These are phyloP conservation scores for Cephalopholis sonnerati DNA, from an alignment of 2,113 vertebrate genomes.

Conservation along the genomic window DNA sequence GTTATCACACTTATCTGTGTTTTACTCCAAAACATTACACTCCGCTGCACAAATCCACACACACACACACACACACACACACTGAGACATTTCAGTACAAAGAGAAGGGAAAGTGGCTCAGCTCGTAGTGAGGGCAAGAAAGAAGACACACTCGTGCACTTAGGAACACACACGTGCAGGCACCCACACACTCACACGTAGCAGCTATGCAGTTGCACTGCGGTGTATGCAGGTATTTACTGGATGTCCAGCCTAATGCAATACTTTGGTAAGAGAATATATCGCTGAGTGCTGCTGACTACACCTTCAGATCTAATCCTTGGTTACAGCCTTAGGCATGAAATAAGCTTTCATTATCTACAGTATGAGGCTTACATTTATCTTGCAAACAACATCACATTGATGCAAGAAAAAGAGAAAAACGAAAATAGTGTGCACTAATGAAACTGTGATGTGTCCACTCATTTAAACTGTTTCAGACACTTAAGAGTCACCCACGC, in stretches of 20 bases:
- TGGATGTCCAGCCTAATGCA: conserved; percentile 36
- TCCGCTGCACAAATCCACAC: conserved; percentile 17
- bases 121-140: conserved; percentile 46
- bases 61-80: conserved; percentile 30
- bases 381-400: conserved; percentile 4
- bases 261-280: conserved; percentile 60
- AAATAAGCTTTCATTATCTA: conserved; percentile 9
- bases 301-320: conserved; percentile 6
- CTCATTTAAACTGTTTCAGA: neutral
- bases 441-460: neutral
- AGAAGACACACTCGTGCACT: conserved; percentile 52
- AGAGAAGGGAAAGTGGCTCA: conserved; percentile 73
- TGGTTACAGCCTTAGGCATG: conserved; percentile 8
- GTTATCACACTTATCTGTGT: conserved; percentile 58
- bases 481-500: neutral
- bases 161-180: conserved; percentile 35
- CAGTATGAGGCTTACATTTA: neutral
- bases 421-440: neutral
- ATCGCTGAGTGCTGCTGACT: conserved; percentile 56
- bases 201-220: conserved; percentile 46
- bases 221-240: conserved; percentile 61
- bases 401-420: conserved; percentile 8
- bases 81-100: conserved; percentile 49
- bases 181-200: conserved; percentile 13
- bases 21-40: conserved; percentile 57